These are phyloP conservation scores for Rapana venosa DNA, from an alignment of 2,888 invertebrate genomes.

Conservation along the genomic window DNA sequence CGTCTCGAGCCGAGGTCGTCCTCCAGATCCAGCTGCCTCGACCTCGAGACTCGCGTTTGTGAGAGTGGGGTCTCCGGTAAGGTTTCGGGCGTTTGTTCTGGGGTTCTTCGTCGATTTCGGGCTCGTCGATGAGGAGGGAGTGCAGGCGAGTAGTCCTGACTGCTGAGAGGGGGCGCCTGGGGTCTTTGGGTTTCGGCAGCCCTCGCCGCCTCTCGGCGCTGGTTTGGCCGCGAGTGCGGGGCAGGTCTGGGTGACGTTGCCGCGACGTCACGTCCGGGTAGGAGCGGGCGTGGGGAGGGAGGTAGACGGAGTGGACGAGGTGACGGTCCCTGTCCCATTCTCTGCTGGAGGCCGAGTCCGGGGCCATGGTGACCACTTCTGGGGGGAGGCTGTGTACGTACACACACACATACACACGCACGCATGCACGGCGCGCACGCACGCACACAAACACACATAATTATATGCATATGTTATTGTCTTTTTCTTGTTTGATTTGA, in stretches of 20 bases:
- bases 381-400: constrained; percentile 4
- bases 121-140: background rate
- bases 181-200: background rate
- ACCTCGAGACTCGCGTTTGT: background rate
- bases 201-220: background rate
- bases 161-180: background rate
- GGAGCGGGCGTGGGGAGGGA: constrained; percentile 36
- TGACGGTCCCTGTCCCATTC: constrained; percentile 41
- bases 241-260: background rate
- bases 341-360: constrained; percentile 28
- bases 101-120: constrained; percentile 23
- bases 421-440: too few relatives aligned
- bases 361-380: constrained; percentile 29
- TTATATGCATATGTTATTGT: too few relatives aligned
- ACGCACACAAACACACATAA: too few relatives aligned
- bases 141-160: background rate
- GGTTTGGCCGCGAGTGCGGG: background rate
- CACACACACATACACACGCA: too few relatives aligned
- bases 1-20: background rate
- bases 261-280: background rate
- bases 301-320: constrained; percentile 27
- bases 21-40: background rate
- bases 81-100: background rate
- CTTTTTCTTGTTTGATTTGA: too few relatives aligned
- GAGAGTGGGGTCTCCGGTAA: background rate